Evolutionary conservation across 2,888 invertebrate genomes (phyloP).

Genomic region (Hirudinaria manillensis): DNA sequence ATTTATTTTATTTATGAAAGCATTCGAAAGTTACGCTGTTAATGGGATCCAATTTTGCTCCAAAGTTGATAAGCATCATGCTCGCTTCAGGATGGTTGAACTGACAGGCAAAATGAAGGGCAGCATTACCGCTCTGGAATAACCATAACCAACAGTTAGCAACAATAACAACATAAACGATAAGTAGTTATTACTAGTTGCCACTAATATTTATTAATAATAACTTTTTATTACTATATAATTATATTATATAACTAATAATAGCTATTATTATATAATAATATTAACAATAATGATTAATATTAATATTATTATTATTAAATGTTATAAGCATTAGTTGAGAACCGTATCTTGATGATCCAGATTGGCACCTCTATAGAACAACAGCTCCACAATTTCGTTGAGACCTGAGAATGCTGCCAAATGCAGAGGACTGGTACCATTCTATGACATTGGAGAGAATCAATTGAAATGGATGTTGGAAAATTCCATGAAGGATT

Average conservation of each 20-base stretch:
- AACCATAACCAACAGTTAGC: not conserved
- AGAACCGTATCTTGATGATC: constrained; percentile 25
- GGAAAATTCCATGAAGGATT: not conserved
- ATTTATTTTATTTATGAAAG: no score
- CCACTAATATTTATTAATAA: no score
- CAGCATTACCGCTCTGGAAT: constrained; percentile 27
- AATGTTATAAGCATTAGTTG: not conserved
- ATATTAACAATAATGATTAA: no score
- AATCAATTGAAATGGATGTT: not conserved
- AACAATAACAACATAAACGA: no score
- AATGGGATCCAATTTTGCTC: constrained; percentile 4
- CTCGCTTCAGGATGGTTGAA: constrained; percentile 21
- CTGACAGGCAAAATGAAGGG: constrained; percentile 28
- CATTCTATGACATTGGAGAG: not conserved
- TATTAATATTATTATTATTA: no score
- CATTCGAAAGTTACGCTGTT: constrained; percentile 19
- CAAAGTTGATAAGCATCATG: constrained; percentile 19
- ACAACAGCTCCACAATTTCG: constrained; percentile 20
- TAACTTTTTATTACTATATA: no score
- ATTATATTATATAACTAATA: not conserved
- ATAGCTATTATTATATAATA: not conserved
- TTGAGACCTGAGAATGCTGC: constrained; percentile 26
- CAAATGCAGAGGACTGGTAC: constrained; percentile 24
- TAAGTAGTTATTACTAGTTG: no score
- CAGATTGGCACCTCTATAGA: constrained; percentile 8